A percentile compares a stretch with the other conserved stretches of the same genome.
phyloP scores from a whole-genome alignment of 2,888 invertebrate genomes.

The Xylota sylvarum region DNA sequence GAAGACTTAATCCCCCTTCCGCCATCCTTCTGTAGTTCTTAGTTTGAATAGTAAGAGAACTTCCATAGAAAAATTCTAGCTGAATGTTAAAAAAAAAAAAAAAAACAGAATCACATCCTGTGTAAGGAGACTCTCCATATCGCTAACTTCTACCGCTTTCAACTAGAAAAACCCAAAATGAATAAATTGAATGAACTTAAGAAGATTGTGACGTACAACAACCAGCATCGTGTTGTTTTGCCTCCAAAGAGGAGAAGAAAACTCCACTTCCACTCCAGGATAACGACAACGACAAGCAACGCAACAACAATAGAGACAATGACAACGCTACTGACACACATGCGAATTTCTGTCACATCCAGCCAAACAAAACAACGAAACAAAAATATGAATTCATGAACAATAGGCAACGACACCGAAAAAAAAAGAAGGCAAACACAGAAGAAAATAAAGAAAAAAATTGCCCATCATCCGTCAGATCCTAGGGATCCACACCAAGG shows the following conservation, averaged over 20 bases:
- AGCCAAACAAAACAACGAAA: slow-evolving; percentile 21
- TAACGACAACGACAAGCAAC: slow-evolving; percentile 7
- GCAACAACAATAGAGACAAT: slow-evolving; percentile 32
- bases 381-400: slow-evolving; percentile 57
- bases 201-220: slow-evolving; percentile 53
- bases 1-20: slow-evolving; percentile 29
- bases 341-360: slow-evolving; percentile 41
- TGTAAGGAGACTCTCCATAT: slow-evolving; percentile 38
- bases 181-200: slow-evolving; percentile 70
- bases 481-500: slow-evolving; percentile 25
- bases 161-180: slow-evolving; percentile 47
- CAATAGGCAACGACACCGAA: slow-evolving; percentile 44
- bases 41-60: slow-evolving; percentile 46
- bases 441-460: neutral
- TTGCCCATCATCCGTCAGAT: slow-evolving; percentile 10
- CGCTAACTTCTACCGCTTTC: slow-evolving; percentile 19
- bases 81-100: slow-evolving; percentile 10
- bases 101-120: slow-evolving; percentile 55
- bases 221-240: slow-evolving; percentile 43
- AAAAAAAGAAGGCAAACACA: neutral
- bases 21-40: slow-evolving; percentile 33
- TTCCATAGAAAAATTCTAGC: slow-evolving; percentile 2
- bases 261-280: slow-evolving; percentile 9
- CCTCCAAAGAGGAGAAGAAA: neutral
- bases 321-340: slow-evolving; percentile 37